phyloP scores from a whole-genome alignment of 1,140 invertebrate species.

The Macrocentrus cingulum region DNA sequence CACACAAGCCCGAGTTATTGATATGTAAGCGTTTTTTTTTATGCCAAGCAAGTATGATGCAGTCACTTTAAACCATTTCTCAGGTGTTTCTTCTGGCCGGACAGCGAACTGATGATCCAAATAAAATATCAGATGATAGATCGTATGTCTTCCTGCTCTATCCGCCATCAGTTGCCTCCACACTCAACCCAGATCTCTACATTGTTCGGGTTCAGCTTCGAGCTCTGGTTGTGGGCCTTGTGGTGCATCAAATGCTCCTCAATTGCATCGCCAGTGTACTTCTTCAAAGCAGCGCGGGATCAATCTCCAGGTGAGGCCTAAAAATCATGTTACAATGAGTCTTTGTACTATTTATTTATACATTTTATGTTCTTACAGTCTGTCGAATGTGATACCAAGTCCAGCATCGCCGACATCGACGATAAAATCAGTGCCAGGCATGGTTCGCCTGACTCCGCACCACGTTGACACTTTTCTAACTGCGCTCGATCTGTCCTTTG shows the following conservation, averaged over 20 bases:
- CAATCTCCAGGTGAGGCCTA: constrained; percentile 59
- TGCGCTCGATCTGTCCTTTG: constrained; percentile 79
- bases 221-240: constrained; percentile 81
- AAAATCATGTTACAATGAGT: too few species aligned
- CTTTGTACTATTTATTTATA: background rate
- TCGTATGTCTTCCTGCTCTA: constrained; percentile 91
- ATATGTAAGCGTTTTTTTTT: background rate
- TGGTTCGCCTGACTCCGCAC: constrained; percentile 31
- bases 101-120: constrained; percentile 56
- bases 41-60: background rate
- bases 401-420: constrained; percentile 64
- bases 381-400: constrained; percentile 48
- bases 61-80: background rate
- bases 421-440: constrained; percentile 30
- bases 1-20: background rate
- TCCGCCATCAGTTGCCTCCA: constrained; percentile 72
- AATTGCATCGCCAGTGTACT: constrained; percentile 86
- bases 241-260: constrained; percentile 88
- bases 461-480: constrained; percentile 65
- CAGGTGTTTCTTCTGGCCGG: constrained; percentile 72
- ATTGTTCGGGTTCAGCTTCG: constrained; percentile 81
- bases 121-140: constrained; percentile 66
- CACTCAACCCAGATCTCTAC: constrained; percentile 77
- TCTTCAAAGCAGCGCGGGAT: constrained; percentile 65
- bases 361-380: constrained; percentile 48